Base-by-base conservation (phyloP, 2,113 vertebrate species). In the Alaudala cheleensis region DNA sequence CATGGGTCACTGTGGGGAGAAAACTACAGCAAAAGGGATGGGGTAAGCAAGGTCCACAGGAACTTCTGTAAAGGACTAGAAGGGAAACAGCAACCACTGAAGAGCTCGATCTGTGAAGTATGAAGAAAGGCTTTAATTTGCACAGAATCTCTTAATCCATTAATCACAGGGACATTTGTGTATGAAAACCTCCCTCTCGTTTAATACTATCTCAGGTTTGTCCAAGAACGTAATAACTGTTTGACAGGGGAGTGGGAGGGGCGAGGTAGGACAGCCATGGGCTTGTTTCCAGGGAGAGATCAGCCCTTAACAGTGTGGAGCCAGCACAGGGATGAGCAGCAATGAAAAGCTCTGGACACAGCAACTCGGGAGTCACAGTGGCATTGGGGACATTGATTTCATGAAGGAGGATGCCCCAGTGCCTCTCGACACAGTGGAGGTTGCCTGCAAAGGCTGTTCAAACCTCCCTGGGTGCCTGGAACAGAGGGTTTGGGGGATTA, bases 291-390 rank as follows among this genome's bases (percentile, higher is more conserved):
- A 82, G 29, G 33, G 51, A 39, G 37, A 70, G 29, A 33, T 33
- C n/a, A 85, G 65, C 17, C 50, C 34, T 25, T 9, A 6, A n/a
- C 25, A 88, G 90, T 14, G 1, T 15, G 0, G 4, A 72, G 34
- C 53, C 76, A 57, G 18, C 51, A 11, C 13, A 54, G 49, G 47
- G 33, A 51, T 8, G 29, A 86, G 33, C 65, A 42, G 57, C 0
- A 0, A 44, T 14, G 50, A n/a, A 12, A 15, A 76, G 25, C 45
- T 7, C 56, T 7, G 57, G 71, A 34, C 24, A 20, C 0, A 0
- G 70, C 79, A 74, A 70, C 13, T 0, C 56, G 23, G 74, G 21
- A 76, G 49, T 39, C 0, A 0, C 3, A 3, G 24, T 8, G 16
- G 67, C 62, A 58, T 57, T 3, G 56, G 34, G 42, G 13, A 51